Percentiles rank a stretch among this genome's conserved stretches.
Conservation (phyloP, 2,888 invertebrate genomes). For the Lottia gigantea region DNA sequence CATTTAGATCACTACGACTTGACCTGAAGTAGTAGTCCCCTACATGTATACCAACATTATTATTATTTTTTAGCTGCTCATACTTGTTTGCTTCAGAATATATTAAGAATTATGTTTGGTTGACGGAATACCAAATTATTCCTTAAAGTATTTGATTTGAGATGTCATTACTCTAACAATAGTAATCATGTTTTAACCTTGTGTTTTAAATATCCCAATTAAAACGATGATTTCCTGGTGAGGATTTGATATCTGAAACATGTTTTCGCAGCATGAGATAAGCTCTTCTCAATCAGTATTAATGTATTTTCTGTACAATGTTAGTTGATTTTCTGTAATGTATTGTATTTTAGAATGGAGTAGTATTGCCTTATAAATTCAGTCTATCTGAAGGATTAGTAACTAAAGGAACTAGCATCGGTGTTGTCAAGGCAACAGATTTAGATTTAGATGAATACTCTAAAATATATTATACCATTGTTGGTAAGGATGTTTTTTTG, state of each 20-base stretch:
- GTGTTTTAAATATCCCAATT: too few species aligned
- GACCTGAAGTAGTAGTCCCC: too few species aligned
- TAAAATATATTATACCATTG: slow-evolving; percentile 42
- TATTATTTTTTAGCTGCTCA: too few species aligned
- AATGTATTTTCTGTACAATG: not conserved
- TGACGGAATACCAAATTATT: too few species aligned
- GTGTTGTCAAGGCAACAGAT: slow-evolving; percentile 40
- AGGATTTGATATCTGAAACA: not conserved
- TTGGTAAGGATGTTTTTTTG: slow-evolving; percentile 37
- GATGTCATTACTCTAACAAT: too few species aligned
- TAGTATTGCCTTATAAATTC: slow-evolving; percentile 27
- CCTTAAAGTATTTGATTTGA: too few species aligned
- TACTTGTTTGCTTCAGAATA: too few species aligned
- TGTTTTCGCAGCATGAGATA: not conserved
- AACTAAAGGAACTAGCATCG: slow-evolving; percentile 21
- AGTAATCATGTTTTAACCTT: too few species aligned
- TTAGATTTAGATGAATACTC: slow-evolving; percentile 33
- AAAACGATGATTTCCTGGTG: not conserved
- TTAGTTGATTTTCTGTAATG: not conserved
- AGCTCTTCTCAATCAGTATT: not conserved
- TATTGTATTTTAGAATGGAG: slow-evolving; percentile 34
- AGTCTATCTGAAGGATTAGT: slow-evolving; percentile 30
- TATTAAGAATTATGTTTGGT: too few species aligned
- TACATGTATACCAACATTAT: too few species aligned
- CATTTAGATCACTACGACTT: too few species aligned